phyloP scores from a whole-genome alignment of 1,140 invertebrate species.

The Ostrea edulis region DNA sequence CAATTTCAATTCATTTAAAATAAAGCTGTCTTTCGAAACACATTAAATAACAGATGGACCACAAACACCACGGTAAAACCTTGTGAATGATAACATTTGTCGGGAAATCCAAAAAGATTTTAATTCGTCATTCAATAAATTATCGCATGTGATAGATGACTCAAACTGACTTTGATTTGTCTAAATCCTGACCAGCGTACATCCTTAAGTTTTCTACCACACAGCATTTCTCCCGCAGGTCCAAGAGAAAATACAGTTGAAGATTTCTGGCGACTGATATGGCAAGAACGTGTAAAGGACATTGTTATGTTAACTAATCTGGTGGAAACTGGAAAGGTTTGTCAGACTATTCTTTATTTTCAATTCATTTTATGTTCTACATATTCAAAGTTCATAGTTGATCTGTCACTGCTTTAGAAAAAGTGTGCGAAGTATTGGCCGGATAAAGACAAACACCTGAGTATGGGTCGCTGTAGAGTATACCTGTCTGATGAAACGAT shows the following conservation, averaged over 20 bases:
- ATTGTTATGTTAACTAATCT: conserved; percentile 77
- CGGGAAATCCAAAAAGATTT: too few relatives aligned
- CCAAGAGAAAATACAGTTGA: conserved; percentile 60
- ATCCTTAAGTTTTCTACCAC: conserved; percentile 2
- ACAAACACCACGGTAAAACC: too few relatives aligned
- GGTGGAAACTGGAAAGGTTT: conserved; percentile 63
- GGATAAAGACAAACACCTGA: neutral
- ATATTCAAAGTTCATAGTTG: neutral
- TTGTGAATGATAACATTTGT: too few relatives aligned
- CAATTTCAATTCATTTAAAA: too few relatives aligned
- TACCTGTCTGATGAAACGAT: neutral
- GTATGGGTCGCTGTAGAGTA: neutral
- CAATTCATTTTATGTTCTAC: neutral
- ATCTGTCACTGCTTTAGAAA: neutral
- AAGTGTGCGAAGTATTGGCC: neutral
- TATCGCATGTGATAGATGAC: too few relatives aligned
- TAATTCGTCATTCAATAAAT: too few relatives aligned
- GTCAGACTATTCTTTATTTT: conserved; percentile 5
- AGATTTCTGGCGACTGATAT: conserved; percentile 78
- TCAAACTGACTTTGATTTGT: too few relatives aligned
- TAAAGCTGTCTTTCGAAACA: too few relatives aligned
- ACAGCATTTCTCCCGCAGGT: conserved; percentile 48
- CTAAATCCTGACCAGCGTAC: conserved; percentile 35
- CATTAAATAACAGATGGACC: too few relatives aligned
- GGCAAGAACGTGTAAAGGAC: conserved; percentile 71